Evolutionary conservation across 2,113 vertebrate species (phyloP).

Genomic region (Amphiprion ocellaris): DNA sequence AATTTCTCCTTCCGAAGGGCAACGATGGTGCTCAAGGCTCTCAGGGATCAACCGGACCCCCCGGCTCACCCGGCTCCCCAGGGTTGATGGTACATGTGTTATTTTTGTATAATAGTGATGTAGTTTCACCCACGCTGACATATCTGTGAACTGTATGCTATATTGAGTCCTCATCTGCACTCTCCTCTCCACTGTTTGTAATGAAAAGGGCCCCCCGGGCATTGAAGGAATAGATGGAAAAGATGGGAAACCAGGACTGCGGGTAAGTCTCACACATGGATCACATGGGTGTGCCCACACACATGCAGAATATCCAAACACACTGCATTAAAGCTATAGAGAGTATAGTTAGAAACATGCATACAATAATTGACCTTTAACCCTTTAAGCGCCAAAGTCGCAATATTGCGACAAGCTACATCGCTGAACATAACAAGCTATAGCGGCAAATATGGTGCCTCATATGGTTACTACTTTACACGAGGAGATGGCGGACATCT

Average conservation of each 20-base stretch:
- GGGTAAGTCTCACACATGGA: slow-evolving; percentile 80
- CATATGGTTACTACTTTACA: no score
- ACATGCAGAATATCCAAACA: neutral
- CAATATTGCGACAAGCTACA: no score
- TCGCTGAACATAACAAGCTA: no score
- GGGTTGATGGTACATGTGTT: slow-evolving; percentile 81
- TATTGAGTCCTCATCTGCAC: neutral
- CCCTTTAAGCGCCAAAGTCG: no score
- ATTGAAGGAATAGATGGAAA: slow-evolving; percentile 94
- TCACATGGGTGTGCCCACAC: neutral
- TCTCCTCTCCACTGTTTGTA: slow-evolving; percentile 17
- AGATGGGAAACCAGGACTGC: slow-evolving; percentile 91
- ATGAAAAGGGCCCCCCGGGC: slow-evolving; percentile 89
- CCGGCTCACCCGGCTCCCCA: slow-evolving; percentile 88
- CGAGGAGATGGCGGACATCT: no score
- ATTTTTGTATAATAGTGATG: neutral
- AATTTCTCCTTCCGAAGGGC: slow-evolving; percentile 82
- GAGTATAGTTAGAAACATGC: neutral
- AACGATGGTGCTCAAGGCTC: slow-evolving; percentile 88
- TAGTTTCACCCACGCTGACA: neutral
- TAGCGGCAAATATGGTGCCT: no score
- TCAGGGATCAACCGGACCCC: slow-evolving; percentile 84
- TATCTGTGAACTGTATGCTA: neutral
- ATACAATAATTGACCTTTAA: slow-evolving; percentile 30
- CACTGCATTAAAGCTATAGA: neutral